A percentile compares a stretch with the other conserved stretches of the same genome.
These are phyloP conservation scores for Trichogramma evanescens DNA, from an alignment of 2,888 invertebrate species.

Conservation along the genomic window DNA sequence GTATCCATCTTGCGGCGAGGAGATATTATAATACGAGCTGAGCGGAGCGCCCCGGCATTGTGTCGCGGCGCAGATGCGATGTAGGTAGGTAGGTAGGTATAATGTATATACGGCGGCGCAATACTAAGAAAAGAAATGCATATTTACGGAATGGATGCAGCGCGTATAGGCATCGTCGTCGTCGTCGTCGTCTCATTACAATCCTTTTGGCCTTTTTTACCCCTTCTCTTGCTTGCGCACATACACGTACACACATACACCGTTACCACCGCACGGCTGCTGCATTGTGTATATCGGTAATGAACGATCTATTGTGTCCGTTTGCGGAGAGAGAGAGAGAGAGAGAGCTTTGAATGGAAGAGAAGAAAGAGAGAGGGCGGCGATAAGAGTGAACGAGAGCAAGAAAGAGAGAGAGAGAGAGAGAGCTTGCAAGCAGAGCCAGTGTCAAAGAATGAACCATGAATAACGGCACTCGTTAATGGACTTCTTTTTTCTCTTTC, in stretches of 20 bases:
- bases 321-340: slow-evolving; percentile 5
- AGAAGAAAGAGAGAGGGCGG: slow-evolving; percentile 11
- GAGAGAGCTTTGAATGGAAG: slow-evolving; percentile 12
- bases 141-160: background rate
- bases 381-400: slow-evolving; percentile 7
- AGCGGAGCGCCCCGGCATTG: too few species aligned
- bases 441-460: slow-evolving; percentile 26
- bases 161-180: background rate
- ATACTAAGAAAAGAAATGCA: too few species aligned
- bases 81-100: too few species aligned
- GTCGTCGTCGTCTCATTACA: slow-evolving; percentile 33
- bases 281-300: slow-evolving; percentile 37
- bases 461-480: slow-evolving; percentile 42
- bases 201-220: slow-evolving; percentile 24
- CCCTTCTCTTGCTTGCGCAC: background rate
- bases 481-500: slow-evolving; percentile 29
- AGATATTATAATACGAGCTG: too few species aligned
- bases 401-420: slow-evolving; percentile 23
- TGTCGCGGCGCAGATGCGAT: too few species aligned
- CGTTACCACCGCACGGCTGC: background rate
- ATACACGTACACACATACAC: background rate
- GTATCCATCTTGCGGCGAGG: too few species aligned
- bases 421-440: slow-evolving; percentile 17
- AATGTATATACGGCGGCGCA: too few species aligned
- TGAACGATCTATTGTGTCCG: slow-evolving; percentile 44